phyloP scores from a whole-genome alignment of 2,797 vertebrate species.

The Rousettus madagascariensis region DNA sequence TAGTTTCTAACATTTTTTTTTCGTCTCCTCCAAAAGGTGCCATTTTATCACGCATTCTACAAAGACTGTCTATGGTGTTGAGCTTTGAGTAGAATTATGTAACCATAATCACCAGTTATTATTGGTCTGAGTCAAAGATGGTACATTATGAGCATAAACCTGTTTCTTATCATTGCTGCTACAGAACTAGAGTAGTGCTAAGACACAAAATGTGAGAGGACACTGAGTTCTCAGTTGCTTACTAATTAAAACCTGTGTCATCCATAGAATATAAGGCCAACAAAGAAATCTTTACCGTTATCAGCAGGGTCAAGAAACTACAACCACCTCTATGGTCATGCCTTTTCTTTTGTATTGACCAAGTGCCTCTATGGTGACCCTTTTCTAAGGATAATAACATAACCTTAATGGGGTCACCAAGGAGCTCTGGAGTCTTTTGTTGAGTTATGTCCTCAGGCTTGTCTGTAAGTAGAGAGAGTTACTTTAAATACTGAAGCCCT shows the following conservation, averaged over 20 bases:
- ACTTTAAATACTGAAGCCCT: not conserved
- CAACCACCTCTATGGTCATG: not conserved
- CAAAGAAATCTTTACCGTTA: not conserved
- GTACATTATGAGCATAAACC: not conserved
- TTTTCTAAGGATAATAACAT: not conserved
- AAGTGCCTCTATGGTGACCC: not conserved
- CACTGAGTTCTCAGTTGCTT: not conserved
- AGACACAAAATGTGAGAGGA: not conserved
- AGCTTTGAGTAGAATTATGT: not conserved
- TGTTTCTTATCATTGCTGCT: not conserved
- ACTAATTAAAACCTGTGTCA: constrained; percentile 11
- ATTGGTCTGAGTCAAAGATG: not conserved
- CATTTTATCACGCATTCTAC: not conserved
- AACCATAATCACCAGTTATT: not conserved
- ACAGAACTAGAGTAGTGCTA: not conserved
- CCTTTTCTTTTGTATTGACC: not conserved
- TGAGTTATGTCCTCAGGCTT: not conserved
- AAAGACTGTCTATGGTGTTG: not conserved
- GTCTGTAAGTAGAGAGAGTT: not conserved
- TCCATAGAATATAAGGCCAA: not conserved
- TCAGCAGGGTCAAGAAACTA: not conserved
- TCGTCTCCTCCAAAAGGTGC: not conserved
- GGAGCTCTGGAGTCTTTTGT: not conserved
- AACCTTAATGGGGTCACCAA: not conserved
- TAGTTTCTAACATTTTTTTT: not conserved